Base-by-base conservation (phyloP, 2,797 vertebrate genomes). In the Urophycis tenuis region DNA sequence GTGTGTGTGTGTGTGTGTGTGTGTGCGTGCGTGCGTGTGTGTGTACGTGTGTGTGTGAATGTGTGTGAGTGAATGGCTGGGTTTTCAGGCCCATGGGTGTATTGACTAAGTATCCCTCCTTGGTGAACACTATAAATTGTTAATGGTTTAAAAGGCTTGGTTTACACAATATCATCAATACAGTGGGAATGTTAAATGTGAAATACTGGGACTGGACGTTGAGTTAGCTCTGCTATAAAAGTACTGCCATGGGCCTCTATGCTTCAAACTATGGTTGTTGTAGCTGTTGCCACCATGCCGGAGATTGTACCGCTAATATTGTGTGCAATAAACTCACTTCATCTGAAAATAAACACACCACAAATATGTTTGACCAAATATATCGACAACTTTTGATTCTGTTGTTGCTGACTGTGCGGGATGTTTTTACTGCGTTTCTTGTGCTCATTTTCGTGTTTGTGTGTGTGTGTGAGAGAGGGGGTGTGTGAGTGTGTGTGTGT, bases 91-190 rank as follows among this genome's bases (percentile, higher is more conserved):
- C 53, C 53, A 29, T 64, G 53, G 53, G 53, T 64, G 53, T 64
- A 64, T 64, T 64, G 53, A 64, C 53, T 64, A 64, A 64, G 53
- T 29, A 64, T 64, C 53, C 53, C 53, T 64, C 53, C 53, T 64
- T 29, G 53, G 53, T 64, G 53, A 64, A 64, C 53, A 29, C 53
- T 64, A 64, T 64, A 64, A 64, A 64, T 64, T 64, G 53, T 64
- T 64, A 64, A 64, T 64, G 53, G 53, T 64, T 64, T 64, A 64
- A 64, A 64, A 64, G 53, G 53, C 53, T 64, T 64, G 53, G 53
- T 64, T 64, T 64, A 64, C 53, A 64, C 53, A 64, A 64, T 64
- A 64, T 64, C 53, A 64, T 64, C 53, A 64, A 64, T 64, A 64
- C 53, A 64, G 53, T 64, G n/a, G n/a, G 53, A 64, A 64, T 64